Base-by-base conservation (phyloP, 1,140 invertebrate species). In the Drosophila orena region DNA sequence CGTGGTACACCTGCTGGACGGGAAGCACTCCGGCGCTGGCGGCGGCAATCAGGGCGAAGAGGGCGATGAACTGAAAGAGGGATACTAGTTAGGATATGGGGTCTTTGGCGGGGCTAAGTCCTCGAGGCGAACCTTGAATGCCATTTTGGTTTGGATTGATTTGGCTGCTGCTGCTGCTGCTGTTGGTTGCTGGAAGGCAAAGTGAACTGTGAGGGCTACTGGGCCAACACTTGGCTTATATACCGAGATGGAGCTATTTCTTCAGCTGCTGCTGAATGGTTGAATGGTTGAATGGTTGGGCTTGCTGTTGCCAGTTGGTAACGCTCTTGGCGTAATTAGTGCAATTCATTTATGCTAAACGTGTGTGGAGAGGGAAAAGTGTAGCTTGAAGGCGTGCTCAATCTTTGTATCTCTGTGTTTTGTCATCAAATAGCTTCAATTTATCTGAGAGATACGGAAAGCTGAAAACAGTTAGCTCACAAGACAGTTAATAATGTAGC, bases 341-440 rank as follows among this genome's bases (percentile, higher is more conserved):
- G 75, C 83, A 88, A 86, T 83, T 88, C 83, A 83, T 49, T 83
- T 76, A 76, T 89, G 83, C 79, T 89, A 88, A 86, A 72, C 73
- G 44, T 72, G 83, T 68, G 72, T 66, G 60, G 66, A 49, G 64
- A 56, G 64, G 17, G 64, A 46, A 73, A 79, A 83, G 64, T 65
- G 66, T 83, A 88, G 61, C 83, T 76, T 88, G 66, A 85, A 34
- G 40, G 35, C 46, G 71, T 50, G 58, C 20, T 49, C 43, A 49
- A 59, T 58, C 73, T 53, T 53, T 54, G 53, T 69, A 49, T 52
- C 42, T 64, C 79, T 81, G 57, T 86, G 78, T 77, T 69, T 60
- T 78, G 83, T 81, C 83, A 86, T 79, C 70, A 55, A 65, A 65
- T 71, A 79, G 79, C 75, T 75, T 68, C 55, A 60, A 64, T 79